Evolutionary conservation across 2,888 invertebrate genomes (phyloP).

Genomic region (Arctia plantaginis): DNA sequence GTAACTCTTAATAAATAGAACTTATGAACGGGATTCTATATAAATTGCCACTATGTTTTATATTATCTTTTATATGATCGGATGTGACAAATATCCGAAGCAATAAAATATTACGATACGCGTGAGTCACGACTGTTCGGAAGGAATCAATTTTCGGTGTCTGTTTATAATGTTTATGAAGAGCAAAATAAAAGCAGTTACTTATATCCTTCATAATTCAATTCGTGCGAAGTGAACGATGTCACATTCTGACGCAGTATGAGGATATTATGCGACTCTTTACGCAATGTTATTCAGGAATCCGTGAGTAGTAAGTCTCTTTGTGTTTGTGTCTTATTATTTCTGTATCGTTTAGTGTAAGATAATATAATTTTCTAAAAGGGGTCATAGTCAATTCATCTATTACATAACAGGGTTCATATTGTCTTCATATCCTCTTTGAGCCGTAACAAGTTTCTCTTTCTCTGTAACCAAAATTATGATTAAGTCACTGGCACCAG

Average conservation of each 20-base stretch:
- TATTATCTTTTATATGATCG: conserved; percentile 16
- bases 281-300: neutral
- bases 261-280: neutral
- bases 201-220: neutral
- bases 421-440: neutral
- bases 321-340: neutral
- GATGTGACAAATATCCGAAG: conserved; percentile 26
- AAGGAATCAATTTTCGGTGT: neutral
- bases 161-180: conserved; percentile 4
- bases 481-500: neutral
- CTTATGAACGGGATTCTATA: conserved; percentile 7
- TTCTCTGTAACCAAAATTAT: neutral
- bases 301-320: neutral
- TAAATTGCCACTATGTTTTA: conserved; percentile 18
- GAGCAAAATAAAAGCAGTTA: neutral
- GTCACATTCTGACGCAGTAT: neutral
- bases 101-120: conserved; percentile 22
- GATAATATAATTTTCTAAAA: neutral
- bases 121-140: neutral
- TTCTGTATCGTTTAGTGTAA: neutral
- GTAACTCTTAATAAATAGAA: conserved; percentile 5
- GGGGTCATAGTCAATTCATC: neutral
- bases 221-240: conserved; percentile 1
- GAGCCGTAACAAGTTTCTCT: neutral
- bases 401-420: neutral